These are phyloP conservation scores for Heterodera carotae DNA, from an alignment of 1,140 invertebrate species.

Conservation along the genomic window DNA sequence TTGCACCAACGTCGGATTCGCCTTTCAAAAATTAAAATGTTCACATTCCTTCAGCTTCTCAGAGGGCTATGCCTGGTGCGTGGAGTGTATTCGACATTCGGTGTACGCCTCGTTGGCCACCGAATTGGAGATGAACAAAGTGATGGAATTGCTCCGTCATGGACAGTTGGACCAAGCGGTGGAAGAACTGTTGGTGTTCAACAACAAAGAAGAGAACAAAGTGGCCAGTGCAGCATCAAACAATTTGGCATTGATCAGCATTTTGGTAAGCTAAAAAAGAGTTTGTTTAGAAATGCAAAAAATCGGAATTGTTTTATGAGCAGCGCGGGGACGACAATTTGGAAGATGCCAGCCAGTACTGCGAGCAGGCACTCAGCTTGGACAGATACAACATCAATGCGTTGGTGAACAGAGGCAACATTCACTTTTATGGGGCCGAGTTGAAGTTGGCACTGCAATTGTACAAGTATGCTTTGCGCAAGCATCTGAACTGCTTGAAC, in stretches of 20 bases:
- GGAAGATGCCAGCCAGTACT: constrained; percentile 80
- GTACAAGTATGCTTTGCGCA: constrained; percentile 70
- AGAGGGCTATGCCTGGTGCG: constrained; percentile 74
- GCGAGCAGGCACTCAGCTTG: constrained; percentile 75
- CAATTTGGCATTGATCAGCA: constrained; percentile 87
- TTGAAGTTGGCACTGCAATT: constrained; percentile 77
- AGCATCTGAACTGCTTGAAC: not conserved
- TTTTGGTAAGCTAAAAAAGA: constrained; percentile 71
- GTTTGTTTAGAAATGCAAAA: not conserved
- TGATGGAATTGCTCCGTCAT: constrained; percentile 82
- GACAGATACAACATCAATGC: constrained; percentile 81
- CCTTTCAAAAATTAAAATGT: constrained; percentile 14
- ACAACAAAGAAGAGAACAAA: constrained; percentile 83
- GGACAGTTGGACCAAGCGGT: constrained; percentile 79
- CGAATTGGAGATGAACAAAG: constrained; percentile 90
- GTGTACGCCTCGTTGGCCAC: constrained; percentile 78
- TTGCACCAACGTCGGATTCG: constrained; percentile 66
- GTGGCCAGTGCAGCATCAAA: constrained; percentile 81
- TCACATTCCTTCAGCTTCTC: constrained; percentile 73
- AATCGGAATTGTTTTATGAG: constrained; percentile 20
- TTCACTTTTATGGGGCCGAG: constrained; percentile 76
- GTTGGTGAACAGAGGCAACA: constrained; percentile 85
- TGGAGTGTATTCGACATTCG: constrained; percentile 75
- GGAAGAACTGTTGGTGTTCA: constrained; percentile 84
- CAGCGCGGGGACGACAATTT: constrained; percentile 72